Conservation (phyloP, 2,888 invertebrate genomes). For the Nematopogon swammerdamellus region DNA sequence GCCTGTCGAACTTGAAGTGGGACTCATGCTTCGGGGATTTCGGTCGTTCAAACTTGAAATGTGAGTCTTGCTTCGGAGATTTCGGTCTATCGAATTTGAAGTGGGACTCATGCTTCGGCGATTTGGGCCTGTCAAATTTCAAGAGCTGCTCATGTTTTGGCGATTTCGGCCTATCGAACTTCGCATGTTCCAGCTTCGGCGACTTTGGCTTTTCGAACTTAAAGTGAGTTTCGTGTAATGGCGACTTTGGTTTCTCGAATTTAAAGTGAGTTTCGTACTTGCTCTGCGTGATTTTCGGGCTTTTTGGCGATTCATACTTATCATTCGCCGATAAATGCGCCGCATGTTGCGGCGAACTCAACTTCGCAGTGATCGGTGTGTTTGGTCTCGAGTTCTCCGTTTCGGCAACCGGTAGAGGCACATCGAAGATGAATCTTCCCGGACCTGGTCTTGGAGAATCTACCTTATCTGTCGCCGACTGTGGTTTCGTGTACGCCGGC, state of each 20-base stretch:
- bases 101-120: constrained; percentile 23
- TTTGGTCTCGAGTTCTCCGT: constrained; percentile 9
- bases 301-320: constrained; percentile 19
- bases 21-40: neutral
- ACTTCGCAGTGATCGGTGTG: constrained; percentile 12
- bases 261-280: constrained; percentile 60
- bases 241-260: constrained; percentile 21
- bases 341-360: neutral
- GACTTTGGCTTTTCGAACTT: constrained; percentile 28
- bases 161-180: constrained; percentile 4
- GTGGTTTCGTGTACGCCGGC: constrained; percentile 41
- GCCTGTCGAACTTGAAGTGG: neutral
- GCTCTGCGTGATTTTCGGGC: constrained; percentile 42
- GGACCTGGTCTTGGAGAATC: constrained; percentile 42
- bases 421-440: constrained; percentile 40
- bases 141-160: no score
- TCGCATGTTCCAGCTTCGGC: constrained; percentile 2
- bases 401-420: constrained; percentile 39
- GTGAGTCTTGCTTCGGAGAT: constrained; percentile 5
- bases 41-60: constrained; percentile 4
- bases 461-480: constrained; percentile 39
- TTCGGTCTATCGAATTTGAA: constrained; percentile 21
- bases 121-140: neutral
- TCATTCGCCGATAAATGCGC: neutral
- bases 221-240: constrained; percentile 39